These are phyloP conservation scores for Eupsilia transversa DNA, from an alignment of 2,888 invertebrate species.

Conservation along the genomic window DNA sequence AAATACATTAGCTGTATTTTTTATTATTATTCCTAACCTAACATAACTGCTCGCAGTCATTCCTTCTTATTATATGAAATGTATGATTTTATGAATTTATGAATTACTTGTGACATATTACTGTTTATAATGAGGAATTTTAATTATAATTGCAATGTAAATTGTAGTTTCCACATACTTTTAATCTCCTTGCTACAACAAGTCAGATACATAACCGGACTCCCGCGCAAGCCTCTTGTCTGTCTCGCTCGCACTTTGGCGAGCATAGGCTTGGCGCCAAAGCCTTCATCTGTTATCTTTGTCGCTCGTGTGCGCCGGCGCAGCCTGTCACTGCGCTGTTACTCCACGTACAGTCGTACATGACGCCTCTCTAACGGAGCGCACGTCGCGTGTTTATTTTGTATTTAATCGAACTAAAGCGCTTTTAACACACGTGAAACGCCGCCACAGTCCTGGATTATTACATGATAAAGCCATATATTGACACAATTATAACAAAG, in stretches of 20 bases:
- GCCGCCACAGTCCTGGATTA: conserved; percentile 38
- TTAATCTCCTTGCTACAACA: conserved; percentile 82
- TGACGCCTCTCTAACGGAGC: conserved; percentile 82
- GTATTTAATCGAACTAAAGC: conserved; percentile 59
- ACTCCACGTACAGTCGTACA: conserved; percentile 77
- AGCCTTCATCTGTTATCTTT: conserved; percentile 84
- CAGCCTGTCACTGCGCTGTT: conserved; percentile 83
- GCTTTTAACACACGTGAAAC: conserved; percentile 45
- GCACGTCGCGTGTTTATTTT: conserved; percentile 78
- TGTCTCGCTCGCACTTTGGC: conserved; percentile 79
- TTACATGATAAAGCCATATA: conserved; percentile 15
- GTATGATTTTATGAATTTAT: conserved; percentile 24
- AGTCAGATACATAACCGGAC: conserved; percentile 86
- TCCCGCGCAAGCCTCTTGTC: conserved; percentile 84
- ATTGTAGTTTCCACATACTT: conserved; percentile 79
- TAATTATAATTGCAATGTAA: conserved; percentile 71
- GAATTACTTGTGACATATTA: conserved; percentile 60
- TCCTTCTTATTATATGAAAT: conserved; percentile 18
- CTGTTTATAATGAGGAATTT: conserved; percentile 65
- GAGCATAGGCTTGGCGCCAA: conserved; percentile 75
- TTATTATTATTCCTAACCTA: conserved; percentile 9
- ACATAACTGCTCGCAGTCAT: not conserved
- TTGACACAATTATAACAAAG: conserved; percentile 46
- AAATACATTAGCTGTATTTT: not conserved
- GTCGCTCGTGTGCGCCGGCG: conserved; percentile 80